Base-by-base conservation (phyloP, 2,113 vertebrate genomes). In the Micromys minutus region DNA sequence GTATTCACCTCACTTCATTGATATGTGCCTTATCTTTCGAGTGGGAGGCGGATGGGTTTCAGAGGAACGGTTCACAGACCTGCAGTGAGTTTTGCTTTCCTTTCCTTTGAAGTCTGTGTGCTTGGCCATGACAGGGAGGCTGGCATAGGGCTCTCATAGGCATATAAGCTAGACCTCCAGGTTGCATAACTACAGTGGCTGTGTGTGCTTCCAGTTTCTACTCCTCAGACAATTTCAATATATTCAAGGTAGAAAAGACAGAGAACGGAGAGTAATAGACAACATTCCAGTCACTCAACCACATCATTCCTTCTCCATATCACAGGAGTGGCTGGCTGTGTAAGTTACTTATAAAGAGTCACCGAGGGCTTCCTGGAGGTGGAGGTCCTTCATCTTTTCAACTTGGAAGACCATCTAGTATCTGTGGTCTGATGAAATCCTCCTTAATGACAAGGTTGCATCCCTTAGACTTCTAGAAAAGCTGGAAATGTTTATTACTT, bases 381-480 rank as follows among this genome's bases (percentile, higher is more conserved):
- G 31, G 8, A 59, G 36, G 42, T 34, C 26, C 61, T 74, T 72
- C 57, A 36, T 26, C 26, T 26, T 57, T 69, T 52, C 5, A 29
- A 7, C 24, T 59, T 72, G 52, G 10, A 80, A 87, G n/a, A 3
- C 7, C 5, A 1, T 9, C 26, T 87, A 17, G 50, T 50, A 67
- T 71, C 4, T 59, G 2, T 16, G 8, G 29, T 67, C 57, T 72
- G 75, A 17, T 36, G 88, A 87, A 74, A 57, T 36, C 3, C 92
- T 19, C 91, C 71, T 29, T 34, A 72, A 5, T 72, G 59, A 39
- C 1, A 26, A 55, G 22, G 50, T 42, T 80, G 1, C 8, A 26
- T 24, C 12, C 39, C 67, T 90, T 29, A 63, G 80, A 55, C 8
- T 65, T 90, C 74, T 76, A 88, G 39, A 94, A 92, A n/a, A 91